These are phyloP conservation scores for Lamproptera curius DNA, from an alignment of 2,888 invertebrate species.

Conservation along the genomic window DNA sequence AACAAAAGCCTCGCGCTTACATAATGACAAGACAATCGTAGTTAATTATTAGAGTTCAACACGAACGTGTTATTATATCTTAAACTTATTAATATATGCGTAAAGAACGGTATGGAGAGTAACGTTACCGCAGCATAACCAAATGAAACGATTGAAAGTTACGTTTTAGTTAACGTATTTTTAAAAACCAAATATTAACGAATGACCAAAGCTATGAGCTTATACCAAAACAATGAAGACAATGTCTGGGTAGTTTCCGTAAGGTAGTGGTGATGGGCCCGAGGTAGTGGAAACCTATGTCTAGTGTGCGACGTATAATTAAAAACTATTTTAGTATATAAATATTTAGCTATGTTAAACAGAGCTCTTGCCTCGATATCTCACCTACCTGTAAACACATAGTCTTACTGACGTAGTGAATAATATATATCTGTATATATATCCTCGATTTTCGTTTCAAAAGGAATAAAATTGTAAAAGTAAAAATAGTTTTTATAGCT, in stretches of 20 bases:
- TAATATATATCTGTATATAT: constrained; percentile 17
- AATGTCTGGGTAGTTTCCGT: constrained; percentile 31
- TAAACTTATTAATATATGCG: neutral
- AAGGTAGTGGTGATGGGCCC: constrained; percentile 25
- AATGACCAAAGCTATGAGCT: constrained; percentile 75
- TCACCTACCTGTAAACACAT: constrained; percentile 53
- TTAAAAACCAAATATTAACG: constrained; percentile 56
- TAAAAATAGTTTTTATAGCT: constrained; percentile 32
- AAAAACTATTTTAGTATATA: constrained; percentile 29
- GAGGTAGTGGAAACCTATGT: constrained; percentile 20
- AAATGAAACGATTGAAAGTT: constrained; percentile 44
- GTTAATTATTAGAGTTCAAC: constrained; percentile 1
- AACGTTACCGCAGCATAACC: constrained; percentile 50
- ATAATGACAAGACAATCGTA: constrained; percentile 20
- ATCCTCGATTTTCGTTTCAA: neutral
- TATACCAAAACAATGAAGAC: constrained; percentile 40
- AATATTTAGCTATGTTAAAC: constrained; percentile 43
- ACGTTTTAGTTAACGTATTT: constrained; percentile 31
- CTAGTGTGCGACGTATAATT: constrained; percentile 25
- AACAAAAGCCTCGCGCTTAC: constrained; percentile 3
- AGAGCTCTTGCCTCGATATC: constrained; percentile 53
- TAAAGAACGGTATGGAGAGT: neutral
- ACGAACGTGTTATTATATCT: neutral
- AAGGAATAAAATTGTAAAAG: constrained; percentile 3
- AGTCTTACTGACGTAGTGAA: constrained; percentile 35